These are phyloP conservation scores for Etia nguti DNA, from an alignment of 2,113 vertebrate species.

Conservation along the genomic window DNA sequence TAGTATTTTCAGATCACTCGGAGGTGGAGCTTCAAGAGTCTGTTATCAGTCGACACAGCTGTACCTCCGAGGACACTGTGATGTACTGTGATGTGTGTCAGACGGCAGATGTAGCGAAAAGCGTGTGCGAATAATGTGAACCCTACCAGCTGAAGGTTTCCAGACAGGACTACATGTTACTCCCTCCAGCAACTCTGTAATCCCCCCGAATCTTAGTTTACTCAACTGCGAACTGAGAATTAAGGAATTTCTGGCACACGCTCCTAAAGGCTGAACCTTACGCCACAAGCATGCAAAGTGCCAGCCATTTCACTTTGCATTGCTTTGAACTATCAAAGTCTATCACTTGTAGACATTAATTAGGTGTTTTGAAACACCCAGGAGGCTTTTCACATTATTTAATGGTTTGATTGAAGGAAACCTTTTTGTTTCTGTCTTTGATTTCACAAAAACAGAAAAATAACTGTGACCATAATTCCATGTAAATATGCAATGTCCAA, in stretches of 20 bases:
- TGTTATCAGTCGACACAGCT: constrained; percentile 50
- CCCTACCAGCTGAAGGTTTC: background rate
- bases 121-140: constrained; percentile 1
- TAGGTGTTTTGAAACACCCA: background rate
- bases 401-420: background rate
- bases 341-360: background rate
- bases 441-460: background rate
- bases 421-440: background rate
- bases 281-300: background rate
- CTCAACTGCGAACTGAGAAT: background rate
- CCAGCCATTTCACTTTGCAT: background rate
- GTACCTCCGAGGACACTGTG: constrained; percentile 29
- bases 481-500: background rate
- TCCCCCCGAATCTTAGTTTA: constrained; percentile 18
- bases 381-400: background rate
- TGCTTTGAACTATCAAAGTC: background rate
- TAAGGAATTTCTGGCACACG: background rate
- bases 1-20: constrained; percentile 9
- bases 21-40: constrained; percentile 30
- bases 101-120: background rate
- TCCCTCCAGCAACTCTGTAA: constrained; percentile 25
- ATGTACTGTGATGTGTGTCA: constrained; percentile 16
- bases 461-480: background rate
- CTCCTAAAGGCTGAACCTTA: background rate
- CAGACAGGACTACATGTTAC: background rate